phyloP scores from a whole-genome alignment of 2,888 invertebrate genomes.

The Sabellastarte sp. region DNA sequence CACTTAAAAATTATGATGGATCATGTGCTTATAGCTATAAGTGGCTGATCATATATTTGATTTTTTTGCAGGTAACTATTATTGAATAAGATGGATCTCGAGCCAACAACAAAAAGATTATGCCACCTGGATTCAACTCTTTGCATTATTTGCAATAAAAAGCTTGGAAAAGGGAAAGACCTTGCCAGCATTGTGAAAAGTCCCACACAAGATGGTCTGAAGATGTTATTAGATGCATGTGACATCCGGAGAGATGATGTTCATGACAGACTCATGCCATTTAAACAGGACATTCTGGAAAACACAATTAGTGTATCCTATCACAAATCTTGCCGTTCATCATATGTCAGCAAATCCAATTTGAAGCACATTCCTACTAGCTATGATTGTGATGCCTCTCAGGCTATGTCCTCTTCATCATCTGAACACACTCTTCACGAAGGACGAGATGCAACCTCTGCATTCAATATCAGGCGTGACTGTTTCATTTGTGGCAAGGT shows the following conservation, averaged over 20 bases:
- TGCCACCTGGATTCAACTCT: too few relatives aligned
- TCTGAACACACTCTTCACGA: neutral
- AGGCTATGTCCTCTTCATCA: neutral
- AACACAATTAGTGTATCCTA: neutral
- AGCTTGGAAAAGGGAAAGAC: neutral
- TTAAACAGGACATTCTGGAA: neutral
- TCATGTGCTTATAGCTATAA: too few relatives aligned
- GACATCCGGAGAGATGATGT: constrained; percentile 1
- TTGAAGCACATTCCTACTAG: neutral
- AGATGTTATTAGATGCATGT: neutral
- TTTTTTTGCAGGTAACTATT: too few relatives aligned
- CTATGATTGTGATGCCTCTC: neutral
- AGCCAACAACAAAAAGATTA: too few relatives aligned
- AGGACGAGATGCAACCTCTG: constrained; percentile 4
- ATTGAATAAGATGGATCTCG: too few relatives aligned
- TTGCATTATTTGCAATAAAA: neutral
- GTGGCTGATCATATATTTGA: too few relatives aligned
- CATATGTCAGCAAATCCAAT: constrained; percentile 6
- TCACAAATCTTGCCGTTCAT: constrained; percentile 3
- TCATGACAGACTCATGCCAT: neutral
- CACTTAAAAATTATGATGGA: too few relatives aligned
- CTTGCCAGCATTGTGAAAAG: neutral
- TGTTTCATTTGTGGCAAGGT: constrained; percentile 8
- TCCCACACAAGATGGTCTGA: neutral
- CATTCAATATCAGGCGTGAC: neutral